Base-by-base conservation (phyloP, 2,888 invertebrate genomes). In the Drosophila pseudotalamancana region DNA sequence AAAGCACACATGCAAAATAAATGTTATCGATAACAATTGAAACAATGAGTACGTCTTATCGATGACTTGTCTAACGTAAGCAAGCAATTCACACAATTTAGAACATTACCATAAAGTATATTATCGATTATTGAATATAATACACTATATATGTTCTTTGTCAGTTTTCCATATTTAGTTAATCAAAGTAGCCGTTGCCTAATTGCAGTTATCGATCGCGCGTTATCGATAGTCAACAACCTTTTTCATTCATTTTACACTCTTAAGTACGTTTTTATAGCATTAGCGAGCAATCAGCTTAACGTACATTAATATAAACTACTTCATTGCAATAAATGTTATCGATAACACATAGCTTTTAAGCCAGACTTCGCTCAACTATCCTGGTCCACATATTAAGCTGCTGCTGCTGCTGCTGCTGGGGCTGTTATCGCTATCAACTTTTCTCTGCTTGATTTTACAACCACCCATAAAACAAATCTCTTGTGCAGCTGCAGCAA, bases 291-390 rank as follows among this genome's bases (percentile, higher is more conserved):
- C n/a, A n/a, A n/a, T n/a, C n/a, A n/a, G n/a, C n/a, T n/a, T n/a
- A n/a, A n/a, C n/a, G n/a, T n/a, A n/a, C n/a, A n/a, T n/a, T n/a
- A n/a, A n/a, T n/a, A n/a, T n/a, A n/a, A n/a, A 2, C 8, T 2
- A 25, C 6, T 6, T 2, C 8, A 1, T 8, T 25, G 25, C 2
- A 37, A 8, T 8, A 27, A 4, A 23, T 39, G n/a, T 8, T 39
- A 55, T 55, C 45, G 45, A 60, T 55, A 21, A 32, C n/a, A 14
- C 19, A n/a, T 6, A 21, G 12, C 37, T 21, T 19, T 2, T 11
- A n/a, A 11, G 6, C 16, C 11, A 42, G 16, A 6, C 1, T 8
- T n/a, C n/a, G n/a, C n/a, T n/a, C n/a, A n/a, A n/a, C 21, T 12
- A 39, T 8, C 9, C 23, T 21, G 8, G 21, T 3, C 19, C 37